These are phyloP conservation scores for Priocnemis perturbator DNA, from an alignment of 2,888 invertebrate genomes.

Conservation along the genomic window DNA sequence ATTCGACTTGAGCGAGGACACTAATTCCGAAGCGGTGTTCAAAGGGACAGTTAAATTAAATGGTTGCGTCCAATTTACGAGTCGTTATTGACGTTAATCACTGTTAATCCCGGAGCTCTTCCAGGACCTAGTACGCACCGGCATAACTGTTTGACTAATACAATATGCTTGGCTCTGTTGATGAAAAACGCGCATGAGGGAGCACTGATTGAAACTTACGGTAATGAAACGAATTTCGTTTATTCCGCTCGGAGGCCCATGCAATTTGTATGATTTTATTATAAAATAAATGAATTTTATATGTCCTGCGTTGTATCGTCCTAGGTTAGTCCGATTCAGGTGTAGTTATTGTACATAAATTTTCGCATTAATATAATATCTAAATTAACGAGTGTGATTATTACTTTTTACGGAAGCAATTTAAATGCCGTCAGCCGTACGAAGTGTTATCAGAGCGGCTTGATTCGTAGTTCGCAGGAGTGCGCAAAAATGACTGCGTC, in stretches of 20 bases:
- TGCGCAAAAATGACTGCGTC: too few species aligned
- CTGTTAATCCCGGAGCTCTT: constrained; percentile 40
- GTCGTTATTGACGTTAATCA: constrained; percentile 51
- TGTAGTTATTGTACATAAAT: too few species aligned
- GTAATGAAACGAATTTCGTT: not conserved
- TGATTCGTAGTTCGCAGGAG: too few species aligned
- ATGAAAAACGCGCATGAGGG: not conserved
- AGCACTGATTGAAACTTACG: constrained; percentile 4
- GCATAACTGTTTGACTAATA: not conserved
- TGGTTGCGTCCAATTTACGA: constrained; percentile 42
- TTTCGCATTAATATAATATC: too few species aligned
- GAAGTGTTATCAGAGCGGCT: too few species aligned
- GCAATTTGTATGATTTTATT: constrained; percentile 1
- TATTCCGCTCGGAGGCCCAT: not conserved
- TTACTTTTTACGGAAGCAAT: too few species aligned
- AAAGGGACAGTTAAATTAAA: constrained; percentile 49
- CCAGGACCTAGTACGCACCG: not conserved
- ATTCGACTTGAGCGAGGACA: constrained; percentile 29
- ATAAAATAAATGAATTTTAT: not conserved
- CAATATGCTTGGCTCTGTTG: constrained; percentile 1
- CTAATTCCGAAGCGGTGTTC: constrained; percentile 49
- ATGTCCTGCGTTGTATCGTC: not conserved
- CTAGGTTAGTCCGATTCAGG: not conserved
- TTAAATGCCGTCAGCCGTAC: too few species aligned
- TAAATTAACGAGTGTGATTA: too few species aligned